These are phyloP conservation scores for Conus betulinus DNA, from an alignment of 1,140 invertebrate genomes.

Conservation along the genomic window DNA sequence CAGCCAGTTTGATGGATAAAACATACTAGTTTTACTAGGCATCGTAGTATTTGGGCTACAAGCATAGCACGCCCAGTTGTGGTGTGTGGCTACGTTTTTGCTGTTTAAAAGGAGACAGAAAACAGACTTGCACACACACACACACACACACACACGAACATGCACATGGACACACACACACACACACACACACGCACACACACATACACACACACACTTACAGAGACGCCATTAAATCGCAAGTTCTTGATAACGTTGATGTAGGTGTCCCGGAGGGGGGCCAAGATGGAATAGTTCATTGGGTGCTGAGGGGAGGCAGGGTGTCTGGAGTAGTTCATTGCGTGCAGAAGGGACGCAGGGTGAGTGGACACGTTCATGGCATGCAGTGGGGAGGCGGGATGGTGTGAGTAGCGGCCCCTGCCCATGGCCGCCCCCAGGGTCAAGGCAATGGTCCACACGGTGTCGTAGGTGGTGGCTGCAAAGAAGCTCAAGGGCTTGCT, in stretches of 20 bases:
- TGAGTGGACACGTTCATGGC: neutral
- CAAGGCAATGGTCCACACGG: constrained; percentile 90
- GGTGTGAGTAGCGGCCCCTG: constrained; percentile 58
- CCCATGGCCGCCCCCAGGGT: constrained; percentile 79
- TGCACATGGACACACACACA: neutral
- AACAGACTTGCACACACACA: too few relatives aligned
- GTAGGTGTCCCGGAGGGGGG: constrained; percentile 82
- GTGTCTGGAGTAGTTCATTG: constrained; percentile 83
- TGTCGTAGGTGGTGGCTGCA: constrained; percentile 89
- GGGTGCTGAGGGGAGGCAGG: constrained; percentile 77
- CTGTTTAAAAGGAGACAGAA: too few relatives aligned
- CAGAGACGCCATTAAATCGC: constrained; percentile 21
- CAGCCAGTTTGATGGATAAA: too few relatives aligned
- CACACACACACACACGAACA: too few relatives aligned
- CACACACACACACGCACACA: neutral
- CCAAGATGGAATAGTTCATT: constrained; percentile 84
- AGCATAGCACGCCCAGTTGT: too few relatives aligned
- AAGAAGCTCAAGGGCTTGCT: constrained; percentile 79
- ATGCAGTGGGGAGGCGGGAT: neutral
- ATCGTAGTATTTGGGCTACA: too few relatives aligned
- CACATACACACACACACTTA: neutral
- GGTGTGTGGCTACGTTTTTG: too few relatives aligned
- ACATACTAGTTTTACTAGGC: too few relatives aligned
- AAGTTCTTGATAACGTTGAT: constrained; percentile 81
- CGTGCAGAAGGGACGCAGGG: constrained; percentile 57